phyloP scores from a whole-genome alignment of 2,797 vertebrate genomes.

The Paramormyrops hopkinsi region DNA sequence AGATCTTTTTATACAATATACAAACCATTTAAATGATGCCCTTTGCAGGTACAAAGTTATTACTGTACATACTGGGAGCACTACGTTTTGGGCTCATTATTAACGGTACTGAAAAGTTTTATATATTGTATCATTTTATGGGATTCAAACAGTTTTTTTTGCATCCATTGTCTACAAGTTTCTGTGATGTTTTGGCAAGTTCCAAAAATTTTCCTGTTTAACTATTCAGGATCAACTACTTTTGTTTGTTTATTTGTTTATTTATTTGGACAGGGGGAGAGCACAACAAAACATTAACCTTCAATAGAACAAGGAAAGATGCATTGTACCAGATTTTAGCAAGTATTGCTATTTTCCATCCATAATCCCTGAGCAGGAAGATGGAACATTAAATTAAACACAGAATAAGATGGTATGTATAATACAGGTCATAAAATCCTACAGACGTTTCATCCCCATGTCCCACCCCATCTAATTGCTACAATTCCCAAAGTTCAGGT shows the following conservation, averaged over 20 bases:
- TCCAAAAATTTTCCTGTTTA: background rate
- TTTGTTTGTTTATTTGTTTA: background rate
- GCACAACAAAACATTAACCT: background rate
- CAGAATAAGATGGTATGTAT: background rate
- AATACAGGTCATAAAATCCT: background rate
- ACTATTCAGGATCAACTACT: background rate
- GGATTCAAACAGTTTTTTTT: background rate
- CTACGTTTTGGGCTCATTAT: background rate
- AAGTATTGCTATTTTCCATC: background rate
- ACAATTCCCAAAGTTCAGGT: background rate
- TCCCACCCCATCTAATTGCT: background rate
- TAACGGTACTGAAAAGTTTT: background rate
- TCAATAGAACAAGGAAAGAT: background rate
- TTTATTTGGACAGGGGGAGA: background rate
- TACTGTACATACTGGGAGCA: background rate
- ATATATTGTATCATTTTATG: background rate
- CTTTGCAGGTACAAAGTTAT: background rate
- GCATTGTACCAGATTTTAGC: background rate
- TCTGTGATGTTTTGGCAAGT: background rate
- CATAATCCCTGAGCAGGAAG: background rate
- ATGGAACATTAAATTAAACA: background rate
- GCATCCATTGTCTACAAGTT: background rate
- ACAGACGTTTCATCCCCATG: background rate
- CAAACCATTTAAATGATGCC: too few relatives aligned
- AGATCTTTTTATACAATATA: too few relatives aligned